These are phyloP conservation scores for Ptyas mucosa DNA, from an alignment of 2,113 vertebrate species.

Conservation along the genomic window DNA sequence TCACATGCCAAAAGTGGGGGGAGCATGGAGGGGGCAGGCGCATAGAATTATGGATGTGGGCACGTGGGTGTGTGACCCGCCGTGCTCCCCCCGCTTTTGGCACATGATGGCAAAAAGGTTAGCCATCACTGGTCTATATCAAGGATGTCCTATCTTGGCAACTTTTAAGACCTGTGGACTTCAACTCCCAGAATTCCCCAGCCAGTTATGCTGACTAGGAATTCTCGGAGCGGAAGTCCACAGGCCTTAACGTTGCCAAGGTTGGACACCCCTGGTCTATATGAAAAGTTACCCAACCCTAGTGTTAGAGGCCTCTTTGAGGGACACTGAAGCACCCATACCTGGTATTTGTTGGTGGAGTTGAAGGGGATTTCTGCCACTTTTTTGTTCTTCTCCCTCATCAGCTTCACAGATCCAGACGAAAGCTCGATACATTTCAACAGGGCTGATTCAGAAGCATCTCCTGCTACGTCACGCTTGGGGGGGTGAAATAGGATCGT, in stretches of 20 bases:
- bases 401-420: constrained; percentile 78
- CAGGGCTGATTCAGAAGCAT: constrained; percentile 86
- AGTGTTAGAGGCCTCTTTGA: not conserved
- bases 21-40: too few species aligned
- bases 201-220: too few species aligned
- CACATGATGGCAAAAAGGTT: too few species aligned
- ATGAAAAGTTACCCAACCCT: not conserved
- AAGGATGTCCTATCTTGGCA: not conserved
- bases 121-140: not conserved
- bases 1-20: too few species aligned
- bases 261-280: not conserved
- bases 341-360: constrained; percentile 79
- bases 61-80: too few species aligned
- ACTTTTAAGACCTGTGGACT: not conserved
- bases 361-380: constrained; percentile 91
- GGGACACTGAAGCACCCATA: not conserved
- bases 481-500: not conserved
- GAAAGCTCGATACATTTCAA: constrained; percentile 88
- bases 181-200: not conserved
- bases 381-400: constrained; percentile 87
- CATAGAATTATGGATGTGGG: too few species aligned
- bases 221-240: not conserved
- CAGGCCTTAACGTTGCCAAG: not conserved
- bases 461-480: constrained; percentile 75
- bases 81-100: too few species aligned